phyloP scores from a whole-genome alignment of 2,113 vertebrate species.

The Galeopterus variegatus region DNA sequence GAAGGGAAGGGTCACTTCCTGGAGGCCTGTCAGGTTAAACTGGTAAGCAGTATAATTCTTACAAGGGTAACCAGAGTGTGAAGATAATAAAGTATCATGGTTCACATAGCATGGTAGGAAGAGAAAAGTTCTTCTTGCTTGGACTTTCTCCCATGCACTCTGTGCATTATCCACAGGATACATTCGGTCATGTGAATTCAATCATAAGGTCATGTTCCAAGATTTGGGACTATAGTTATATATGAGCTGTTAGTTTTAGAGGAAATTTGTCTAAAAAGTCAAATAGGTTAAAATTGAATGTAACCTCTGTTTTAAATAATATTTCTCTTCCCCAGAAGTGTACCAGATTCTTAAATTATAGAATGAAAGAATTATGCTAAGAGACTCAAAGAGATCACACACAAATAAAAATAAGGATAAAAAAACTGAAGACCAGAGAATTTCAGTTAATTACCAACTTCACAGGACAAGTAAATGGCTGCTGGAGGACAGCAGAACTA shows the following conservation, averaged over 20 bases:
- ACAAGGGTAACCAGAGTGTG: conserved; percentile 28
- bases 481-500: neutral
- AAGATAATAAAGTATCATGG: conserved; percentile 33
- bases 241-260: neutral
- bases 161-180: neutral
- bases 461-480: neutral
- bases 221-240: neutral
- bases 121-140: neutral
- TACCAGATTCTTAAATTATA: conserved; percentile 7
- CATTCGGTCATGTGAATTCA: neutral
- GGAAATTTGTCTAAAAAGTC: conserved; percentile 42
- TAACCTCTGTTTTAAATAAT: conserved; percentile 51
- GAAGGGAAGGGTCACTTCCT: conserved; percentile 55
- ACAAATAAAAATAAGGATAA: neutral
- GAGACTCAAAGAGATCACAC: neutral
- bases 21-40: conserved; percentile 54
- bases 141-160: neutral
- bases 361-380: neutral
- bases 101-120: neutral
- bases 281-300: conserved; percentile 27
- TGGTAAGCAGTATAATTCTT: conserved; percentile 59
- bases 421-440: neutral
- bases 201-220: neutral
- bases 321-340: neutral
- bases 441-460: neutral